These are phyloP conservation scores for Vultur gryphus DNA, from an alignment of 2,797 vertebrate species.

Conservation along the genomic window DNA sequence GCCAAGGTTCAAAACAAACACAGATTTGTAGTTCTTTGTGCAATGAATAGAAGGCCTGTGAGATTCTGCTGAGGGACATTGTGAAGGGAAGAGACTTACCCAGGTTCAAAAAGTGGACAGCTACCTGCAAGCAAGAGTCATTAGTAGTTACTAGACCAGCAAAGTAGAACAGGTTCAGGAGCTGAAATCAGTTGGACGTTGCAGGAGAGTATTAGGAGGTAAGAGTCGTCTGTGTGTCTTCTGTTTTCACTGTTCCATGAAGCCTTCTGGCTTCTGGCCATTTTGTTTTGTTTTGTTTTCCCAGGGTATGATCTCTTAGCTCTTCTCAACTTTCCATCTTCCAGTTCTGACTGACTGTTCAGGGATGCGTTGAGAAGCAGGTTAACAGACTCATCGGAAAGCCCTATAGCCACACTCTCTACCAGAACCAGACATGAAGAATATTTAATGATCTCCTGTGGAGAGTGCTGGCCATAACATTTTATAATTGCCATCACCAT, in stretches of 20 bases:
- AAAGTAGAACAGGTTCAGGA: neutral
- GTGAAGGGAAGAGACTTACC: neutral
- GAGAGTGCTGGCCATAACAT: neutral
- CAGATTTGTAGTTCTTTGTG: neutral
- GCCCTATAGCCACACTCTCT: neutral
- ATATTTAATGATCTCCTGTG: neutral
- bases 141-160: neutral
- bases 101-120: neutral
- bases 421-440: neutral
- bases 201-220: neutral
- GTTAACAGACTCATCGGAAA: neutral
- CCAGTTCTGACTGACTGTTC: neutral
- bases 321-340: neutral
- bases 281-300: neutral
- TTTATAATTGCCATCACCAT: neutral
- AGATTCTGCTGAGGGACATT: neutral
- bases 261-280: neutral
- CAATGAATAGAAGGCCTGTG: neutral
- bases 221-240: neutral
- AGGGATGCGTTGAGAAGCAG: neutral
- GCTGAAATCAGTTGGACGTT: neutral
- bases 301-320: fast-evolving
- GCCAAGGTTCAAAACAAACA: neutral
- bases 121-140: neutral
- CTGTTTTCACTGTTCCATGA: neutral